phyloP scores from a whole-genome alignment of 2,888 invertebrate genomes.

The Orthosia incerta region DNA sequence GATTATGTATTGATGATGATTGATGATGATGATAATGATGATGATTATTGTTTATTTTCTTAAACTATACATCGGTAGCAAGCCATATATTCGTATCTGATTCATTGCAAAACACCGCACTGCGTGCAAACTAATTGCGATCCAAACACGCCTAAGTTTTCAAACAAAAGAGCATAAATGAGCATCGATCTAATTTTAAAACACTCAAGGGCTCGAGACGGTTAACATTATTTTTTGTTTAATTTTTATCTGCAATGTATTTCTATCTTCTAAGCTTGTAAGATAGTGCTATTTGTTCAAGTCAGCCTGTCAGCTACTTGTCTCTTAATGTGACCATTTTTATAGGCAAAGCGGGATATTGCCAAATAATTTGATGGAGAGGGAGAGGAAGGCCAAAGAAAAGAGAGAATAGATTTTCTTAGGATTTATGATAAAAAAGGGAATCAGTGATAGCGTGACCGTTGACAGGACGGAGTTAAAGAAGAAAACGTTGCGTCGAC shows the following conservation, averaged over 20 bases:
- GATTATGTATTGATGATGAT: too few relatives aligned
- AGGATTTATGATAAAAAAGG: too few relatives aligned
- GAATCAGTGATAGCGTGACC: too few relatives aligned
- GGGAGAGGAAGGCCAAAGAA: too few relatives aligned
- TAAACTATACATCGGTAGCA: too few relatives aligned
- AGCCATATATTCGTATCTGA: neutral
- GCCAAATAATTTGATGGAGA: neutral
- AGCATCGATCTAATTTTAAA: constrained; percentile 44
- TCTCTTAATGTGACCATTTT: constrained; percentile 5
- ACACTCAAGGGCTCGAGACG: constrained; percentile 16
- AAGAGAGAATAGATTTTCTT: too few relatives aligned
- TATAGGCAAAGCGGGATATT: neutral
- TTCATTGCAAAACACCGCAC: neutral
- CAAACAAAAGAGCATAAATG: constrained; percentile 40
- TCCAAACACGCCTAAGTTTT: constrained; percentile 8
- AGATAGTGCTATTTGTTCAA: constrained; percentile 50
- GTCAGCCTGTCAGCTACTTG: constrained; percentile 41
- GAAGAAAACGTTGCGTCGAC: too few relatives aligned
- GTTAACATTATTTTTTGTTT: constrained; percentile 28
- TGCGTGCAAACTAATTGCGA: constrained; percentile 26
- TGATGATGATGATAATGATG: too few relatives aligned
- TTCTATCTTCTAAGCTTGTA: constrained; percentile 20
- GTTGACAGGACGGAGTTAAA: too few relatives aligned
- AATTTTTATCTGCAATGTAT: constrained; percentile 34
- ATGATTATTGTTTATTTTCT: too few relatives aligned